Percentiles rank a stretch among this genome's conserved stretches.
Evolutionary conservation across 2,888 invertebrate genomes (phyloP).

Genomic region (Pandemis heparana): DNA sequence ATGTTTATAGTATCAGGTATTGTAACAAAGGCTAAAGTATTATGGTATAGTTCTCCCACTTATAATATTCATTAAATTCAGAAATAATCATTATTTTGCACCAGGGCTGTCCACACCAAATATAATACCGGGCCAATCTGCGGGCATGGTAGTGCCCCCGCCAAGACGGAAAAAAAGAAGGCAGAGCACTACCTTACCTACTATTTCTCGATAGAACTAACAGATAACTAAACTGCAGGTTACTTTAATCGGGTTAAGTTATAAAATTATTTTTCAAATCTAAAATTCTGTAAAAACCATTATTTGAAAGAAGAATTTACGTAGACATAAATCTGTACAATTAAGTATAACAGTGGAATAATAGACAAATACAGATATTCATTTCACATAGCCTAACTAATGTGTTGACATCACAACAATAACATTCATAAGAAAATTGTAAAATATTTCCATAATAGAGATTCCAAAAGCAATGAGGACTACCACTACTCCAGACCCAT

Average conservation of each 20-base stretch:
- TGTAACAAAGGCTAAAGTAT: not conserved
- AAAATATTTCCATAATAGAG: conserved; percentile 20
- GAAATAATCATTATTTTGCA: not conserved
- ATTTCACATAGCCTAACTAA: not conserved
- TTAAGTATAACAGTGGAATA: not conserved
- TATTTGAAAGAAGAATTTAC: not conserved
- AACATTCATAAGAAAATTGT: conserved; percentile 13
- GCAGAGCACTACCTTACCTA: no score
- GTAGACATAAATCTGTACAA: not conserved
- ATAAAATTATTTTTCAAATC: not conserved
- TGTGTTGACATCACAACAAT: conserved; percentile 6
- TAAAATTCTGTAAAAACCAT: not conserved
- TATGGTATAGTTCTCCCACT: not conserved
- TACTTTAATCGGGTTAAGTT: not conserved
- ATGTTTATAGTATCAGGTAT: not conserved
- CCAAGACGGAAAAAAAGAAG: no score
- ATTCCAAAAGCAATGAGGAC: conserved; percentile 16
- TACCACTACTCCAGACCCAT: not conserved
- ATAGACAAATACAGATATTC: not conserved
- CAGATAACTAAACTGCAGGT: not conserved
- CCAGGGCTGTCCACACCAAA: not conserved
- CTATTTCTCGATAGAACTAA: not conserved
- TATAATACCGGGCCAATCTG: not conserved
- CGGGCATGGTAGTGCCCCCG: no score
- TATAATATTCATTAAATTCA: not conserved